Evolutionary conservation across 2,113 vertebrate genomes (phyloP).

Genomic region (Malurus melanocephalus): DNA sequence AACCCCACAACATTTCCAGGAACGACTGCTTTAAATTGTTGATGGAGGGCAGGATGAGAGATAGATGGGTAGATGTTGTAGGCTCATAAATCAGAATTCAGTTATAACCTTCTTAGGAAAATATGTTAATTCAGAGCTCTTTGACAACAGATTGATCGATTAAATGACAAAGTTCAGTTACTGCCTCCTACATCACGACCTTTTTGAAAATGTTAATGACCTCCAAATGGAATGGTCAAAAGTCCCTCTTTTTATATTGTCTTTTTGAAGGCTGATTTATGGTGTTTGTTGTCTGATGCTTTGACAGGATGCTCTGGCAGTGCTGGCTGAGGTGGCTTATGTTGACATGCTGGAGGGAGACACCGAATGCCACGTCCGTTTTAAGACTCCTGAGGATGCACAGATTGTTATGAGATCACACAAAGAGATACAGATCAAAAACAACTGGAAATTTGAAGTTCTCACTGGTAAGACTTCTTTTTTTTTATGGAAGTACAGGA

Average conservation of each 20-base stretch:
- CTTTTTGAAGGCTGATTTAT: neutral
- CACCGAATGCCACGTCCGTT: slow-evolving; percentile 86
- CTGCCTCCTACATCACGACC: neutral
- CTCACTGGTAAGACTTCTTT: slow-evolving; percentile 79
- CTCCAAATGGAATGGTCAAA: neutral
- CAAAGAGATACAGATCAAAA: slow-evolving; percentile 80
- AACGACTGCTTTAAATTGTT: neutral
- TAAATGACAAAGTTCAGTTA: neutral
- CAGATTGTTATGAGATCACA: slow-evolving; percentile 65
- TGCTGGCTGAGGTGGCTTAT: slow-evolving; percentile 85
- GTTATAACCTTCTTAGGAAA: neutral
- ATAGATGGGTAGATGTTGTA: neutral
- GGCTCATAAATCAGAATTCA: neutral
- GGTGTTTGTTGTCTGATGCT: neutral
- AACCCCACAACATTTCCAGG: neutral
- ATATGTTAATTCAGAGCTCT: neutral
- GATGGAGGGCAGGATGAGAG: neutral
- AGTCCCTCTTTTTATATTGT: neutral
- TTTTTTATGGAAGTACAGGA: neutral
- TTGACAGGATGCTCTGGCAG: slow-evolving; percentile 79
- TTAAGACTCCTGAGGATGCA: slow-evolving; percentile 84
- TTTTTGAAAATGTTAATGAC: neutral
- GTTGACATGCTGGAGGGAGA: slow-evolving; percentile 92
- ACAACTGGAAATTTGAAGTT: slow-evolving; percentile 86
- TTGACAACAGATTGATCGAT: neutral